Base-by-base conservation (phyloP, 2,888 invertebrate species). In the Erynnis tages region DNA sequence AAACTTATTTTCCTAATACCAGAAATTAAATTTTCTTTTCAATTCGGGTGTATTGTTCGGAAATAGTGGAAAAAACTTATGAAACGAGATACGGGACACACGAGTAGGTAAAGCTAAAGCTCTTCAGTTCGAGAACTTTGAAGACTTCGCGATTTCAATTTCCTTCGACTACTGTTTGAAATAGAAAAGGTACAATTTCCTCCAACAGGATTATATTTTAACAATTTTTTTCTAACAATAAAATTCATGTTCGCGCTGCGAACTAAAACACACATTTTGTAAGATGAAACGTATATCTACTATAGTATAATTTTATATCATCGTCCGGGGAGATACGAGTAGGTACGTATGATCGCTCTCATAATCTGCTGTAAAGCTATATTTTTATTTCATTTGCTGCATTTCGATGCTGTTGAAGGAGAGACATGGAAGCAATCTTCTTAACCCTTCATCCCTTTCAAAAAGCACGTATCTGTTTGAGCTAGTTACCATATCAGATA, bases 101-200 rank as follows among this genome's bases (percentile, higher is more conserved):
- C 2, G 35, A 35, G 27, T 35, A 46, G n/a, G n/a, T 16, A 17
- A 54, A n/a, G n/a, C n/a, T n/a, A n/a, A 52, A 23, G 32, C 48
- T 41, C 35, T 54, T 55, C 37, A 59, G 52, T 63, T 62, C 54
- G 57, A 63, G 55, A 60, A 59, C 60, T 52, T 55, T 60, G 55
- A 56, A 66, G 61, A 58, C 57, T 59, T 47, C 62, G 54, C 40
- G 59, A 68, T 71, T 72, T 74, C 71, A 65, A 76, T 81, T 78
- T 75, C 71, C 71, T 69, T 55, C 68, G 69, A 69, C 62, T 67
- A 67, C 71, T 67, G 21, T 35, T 10, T 59, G 69, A 67, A 61
- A 60, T 65, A 65, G 54, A 68, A 71, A 61, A 63, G 62, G 69
- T 76, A 73, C 77, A 79, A 80, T 83, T 79, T 80, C 75, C 76